A percentile compares a stretch with the other conserved stretches of the same genome.
Evolutionary conservation across 2,888 invertebrate genomes (phyloP).

Genomic region (Timema cristinae): DNA sequence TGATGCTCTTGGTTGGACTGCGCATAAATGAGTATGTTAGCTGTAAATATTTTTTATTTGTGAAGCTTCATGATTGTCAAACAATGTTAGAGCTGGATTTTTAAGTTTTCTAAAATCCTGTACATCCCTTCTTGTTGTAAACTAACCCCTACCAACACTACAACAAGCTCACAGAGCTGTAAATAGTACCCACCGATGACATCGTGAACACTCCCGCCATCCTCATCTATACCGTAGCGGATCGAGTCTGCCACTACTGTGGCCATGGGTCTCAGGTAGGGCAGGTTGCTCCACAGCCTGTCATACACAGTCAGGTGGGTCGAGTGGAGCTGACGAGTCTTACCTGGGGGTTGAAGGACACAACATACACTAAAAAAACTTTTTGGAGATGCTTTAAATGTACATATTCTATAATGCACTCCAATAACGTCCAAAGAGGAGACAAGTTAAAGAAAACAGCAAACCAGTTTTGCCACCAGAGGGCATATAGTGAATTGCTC

Average conservation of each 20-base stretch:
- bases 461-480: too few species aligned
- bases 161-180: too few species aligned
- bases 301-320: conserved; percentile 48
- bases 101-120: too few species aligned
- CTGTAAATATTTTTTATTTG: too few species aligned
- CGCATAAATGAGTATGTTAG: too few species aligned
- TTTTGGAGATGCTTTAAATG: not conserved
- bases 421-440: not conserved
- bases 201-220: conserved; percentile 49
- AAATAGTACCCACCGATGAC: conserved; percentile 41
- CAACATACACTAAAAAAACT: not conserved
- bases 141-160: too few species aligned
- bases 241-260: conserved; percentile 49
- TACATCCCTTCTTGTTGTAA: too few species aligned
- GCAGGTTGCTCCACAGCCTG: conserved; percentile 48
- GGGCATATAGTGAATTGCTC: too few species aligned
- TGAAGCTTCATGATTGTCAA: too few species aligned
- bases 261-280: conserved; percentile 48
- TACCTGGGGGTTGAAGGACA: conserved; percentile 37
- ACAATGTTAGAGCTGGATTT: too few species aligned
- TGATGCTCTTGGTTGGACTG: too few species aligned
- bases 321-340: conserved; percentile 49
- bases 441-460: not conserved
- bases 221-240: conserved; percentile 48
- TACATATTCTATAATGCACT: not conserved